These are phyloP conservation scores for Scolopax bukidnonensis DNA, from an alignment of 2,797 vertebrate genomes.

Conservation along the genomic window DNA sequence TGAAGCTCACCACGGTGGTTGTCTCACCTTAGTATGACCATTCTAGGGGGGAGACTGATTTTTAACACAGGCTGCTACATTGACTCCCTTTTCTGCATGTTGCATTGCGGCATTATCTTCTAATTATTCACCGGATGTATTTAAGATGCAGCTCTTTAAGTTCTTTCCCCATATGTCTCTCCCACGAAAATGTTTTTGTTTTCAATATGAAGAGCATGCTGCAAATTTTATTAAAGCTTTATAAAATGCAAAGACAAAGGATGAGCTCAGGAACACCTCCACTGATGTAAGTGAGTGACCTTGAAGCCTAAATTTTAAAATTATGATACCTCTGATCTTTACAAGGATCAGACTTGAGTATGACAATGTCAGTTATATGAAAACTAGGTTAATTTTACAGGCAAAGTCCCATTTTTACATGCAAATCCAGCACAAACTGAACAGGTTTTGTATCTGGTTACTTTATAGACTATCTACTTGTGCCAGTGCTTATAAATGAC, in stretches of 20 bases:
- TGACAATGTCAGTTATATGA: background rate
- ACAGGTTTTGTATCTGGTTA: background rate
- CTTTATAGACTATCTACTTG: background rate
- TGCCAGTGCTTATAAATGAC: background rate
- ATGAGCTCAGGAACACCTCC: background rate
- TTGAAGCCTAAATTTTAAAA: background rate
- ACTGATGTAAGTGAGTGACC: background rate
- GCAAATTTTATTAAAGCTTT: background rate
- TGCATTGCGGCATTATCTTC: background rate
- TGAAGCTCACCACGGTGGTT: rapidly evolving
- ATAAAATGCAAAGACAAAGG: background rate
- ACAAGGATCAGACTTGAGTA: background rate
- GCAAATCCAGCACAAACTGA: background rate
- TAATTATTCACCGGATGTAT: background rate
- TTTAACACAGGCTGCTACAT: background rate
- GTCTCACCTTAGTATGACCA: rapidly evolving
- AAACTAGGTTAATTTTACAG: background rate
- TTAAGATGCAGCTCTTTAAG: background rate
- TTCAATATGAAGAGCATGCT: background rate
- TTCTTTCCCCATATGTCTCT: background rate
- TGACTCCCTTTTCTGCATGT: background rate
- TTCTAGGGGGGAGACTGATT: background rate
- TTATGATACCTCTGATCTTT: background rate
- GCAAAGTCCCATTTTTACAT: background rate
- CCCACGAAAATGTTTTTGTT: background rate